These are phyloP conservation scores for Morone saxatilis DNA, from an alignment of 2,113 vertebrate genomes.

Conservation along the genomic window DNA sequence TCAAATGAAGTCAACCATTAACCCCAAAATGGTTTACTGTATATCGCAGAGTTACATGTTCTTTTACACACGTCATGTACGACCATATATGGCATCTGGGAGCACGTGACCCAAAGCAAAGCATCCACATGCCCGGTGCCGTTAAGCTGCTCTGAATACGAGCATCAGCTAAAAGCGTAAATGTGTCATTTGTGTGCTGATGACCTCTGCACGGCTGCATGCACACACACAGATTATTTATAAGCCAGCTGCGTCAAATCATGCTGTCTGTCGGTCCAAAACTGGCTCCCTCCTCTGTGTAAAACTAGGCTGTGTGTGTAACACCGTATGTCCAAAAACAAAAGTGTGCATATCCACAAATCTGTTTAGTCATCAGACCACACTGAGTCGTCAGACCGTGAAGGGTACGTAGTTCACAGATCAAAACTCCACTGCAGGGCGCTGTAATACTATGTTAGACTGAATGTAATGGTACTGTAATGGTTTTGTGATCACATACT, in stretches of 20 bases:
- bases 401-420: neutral
- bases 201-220: neutral
- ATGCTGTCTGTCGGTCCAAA: neutral
- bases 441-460: neutral
- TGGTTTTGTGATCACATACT: neutral
- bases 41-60: neutral
- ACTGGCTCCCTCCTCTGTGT: neutral
- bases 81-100: neutral
- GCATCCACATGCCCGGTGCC: neutral
- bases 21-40: neutral
- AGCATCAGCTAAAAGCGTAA: conserved; percentile 10
- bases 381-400: neutral
- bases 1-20: neutral
- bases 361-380: neutral
- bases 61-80: neutral
- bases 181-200: conserved; percentile 6
- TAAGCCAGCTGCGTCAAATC: conserved; percentile 25
- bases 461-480: neutral
- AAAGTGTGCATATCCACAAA: conserved; percentile 14
- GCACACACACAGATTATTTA: conserved; percentile 3
- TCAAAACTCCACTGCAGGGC: neutral
- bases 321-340: neutral
- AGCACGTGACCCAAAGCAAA: neutral
- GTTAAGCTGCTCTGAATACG: conserved; percentile 5
- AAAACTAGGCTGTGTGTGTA: neutral